These are phyloP conservation scores for Nomada ruficornis DNA, from an alignment of 2,888 invertebrate genomes.

Conservation along the genomic window DNA sequence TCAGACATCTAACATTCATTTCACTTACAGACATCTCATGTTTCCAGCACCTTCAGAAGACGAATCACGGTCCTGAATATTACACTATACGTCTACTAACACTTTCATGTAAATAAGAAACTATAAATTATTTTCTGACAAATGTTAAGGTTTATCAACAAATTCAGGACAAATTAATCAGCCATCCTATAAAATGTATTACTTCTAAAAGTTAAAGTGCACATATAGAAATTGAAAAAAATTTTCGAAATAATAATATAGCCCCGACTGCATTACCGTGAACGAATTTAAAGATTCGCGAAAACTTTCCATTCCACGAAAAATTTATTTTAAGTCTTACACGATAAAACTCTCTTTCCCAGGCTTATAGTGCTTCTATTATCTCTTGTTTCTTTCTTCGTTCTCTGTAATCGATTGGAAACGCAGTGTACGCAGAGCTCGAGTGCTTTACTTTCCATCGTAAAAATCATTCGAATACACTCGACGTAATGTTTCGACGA, in stretches of 20 bases:
- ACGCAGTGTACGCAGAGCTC: not conserved
- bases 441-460: not conserved
- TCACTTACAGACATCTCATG: conserved; percentile 28
- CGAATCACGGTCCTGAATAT: conserved; percentile 4
- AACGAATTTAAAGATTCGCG: not conserved
- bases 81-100: not conserved
- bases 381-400: conserved; percentile 1
- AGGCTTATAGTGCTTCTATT: not conserved
- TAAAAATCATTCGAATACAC: conserved; percentile 15
- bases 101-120: too few species aligned
- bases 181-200: too few species aligned
- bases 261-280: too few species aligned
- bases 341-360: not conserved
- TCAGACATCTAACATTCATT: conserved; percentile 35
- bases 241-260: too few species aligned
- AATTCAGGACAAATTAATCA: too few species aligned
- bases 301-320: not conserved
- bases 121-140: too few species aligned
- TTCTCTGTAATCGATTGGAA: conserved; percentile 15
- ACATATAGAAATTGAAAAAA: not conserved
- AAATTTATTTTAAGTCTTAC: conserved; percentile 1
- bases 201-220: not conserved
- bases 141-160: too few species aligned
- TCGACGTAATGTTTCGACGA: not conserved
- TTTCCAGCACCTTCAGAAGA: not conserved